Evolutionary conservation across 1,140 invertebrate genomes (phyloP), one percentile per base, ranked within the genome.

Genomic region (Drosophila kepulauana): DNA sequence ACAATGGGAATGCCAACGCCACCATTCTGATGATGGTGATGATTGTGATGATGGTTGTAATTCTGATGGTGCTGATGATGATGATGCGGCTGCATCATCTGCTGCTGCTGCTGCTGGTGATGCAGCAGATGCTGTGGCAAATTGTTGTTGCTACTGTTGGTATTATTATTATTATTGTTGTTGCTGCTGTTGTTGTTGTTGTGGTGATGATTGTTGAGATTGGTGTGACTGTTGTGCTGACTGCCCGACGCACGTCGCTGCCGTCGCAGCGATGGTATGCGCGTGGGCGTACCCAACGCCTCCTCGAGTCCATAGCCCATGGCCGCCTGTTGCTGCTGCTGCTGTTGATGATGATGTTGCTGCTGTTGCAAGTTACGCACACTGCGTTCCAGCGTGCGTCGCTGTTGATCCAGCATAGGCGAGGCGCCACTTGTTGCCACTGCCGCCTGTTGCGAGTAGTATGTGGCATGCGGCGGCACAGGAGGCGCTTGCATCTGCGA

Each of bases 1-100:
- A 92, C 91, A 38, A 86, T 91, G 51, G 91, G 91, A 69, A 92
- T 92, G 52, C 91, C 91, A 3, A 92, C 81, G 13, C 81, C 84
- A 2, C 67, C 70, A 7, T 48, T 76, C 25, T 41, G 35, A 25
- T 38, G 35, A 38, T 38, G 35, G 8, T 38, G 6, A 10, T 85
- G 82, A 33, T 79, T 72, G 68, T 72, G 51, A 5, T 65, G 70
- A 10, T 78, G 80, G n/a, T 75, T 75, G 45, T 62, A 75, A 1
- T 65, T 65, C 5, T 70, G 79, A 35, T 33, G 25, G 3, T 73
- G 48, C 4, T 45, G 38, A 1, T 20, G 58, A 2, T 58, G 64
- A 10, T 61, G 56, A 6, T 48, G 25, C 1, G 52, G 56, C 5
- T 15, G 56, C 2, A 25, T 25, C 20, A 25, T 25, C 20, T 61